Base-by-base conservation (phyloP, 2,797 vertebrate species). In the Muraenolepis orangiensis region DNA sequence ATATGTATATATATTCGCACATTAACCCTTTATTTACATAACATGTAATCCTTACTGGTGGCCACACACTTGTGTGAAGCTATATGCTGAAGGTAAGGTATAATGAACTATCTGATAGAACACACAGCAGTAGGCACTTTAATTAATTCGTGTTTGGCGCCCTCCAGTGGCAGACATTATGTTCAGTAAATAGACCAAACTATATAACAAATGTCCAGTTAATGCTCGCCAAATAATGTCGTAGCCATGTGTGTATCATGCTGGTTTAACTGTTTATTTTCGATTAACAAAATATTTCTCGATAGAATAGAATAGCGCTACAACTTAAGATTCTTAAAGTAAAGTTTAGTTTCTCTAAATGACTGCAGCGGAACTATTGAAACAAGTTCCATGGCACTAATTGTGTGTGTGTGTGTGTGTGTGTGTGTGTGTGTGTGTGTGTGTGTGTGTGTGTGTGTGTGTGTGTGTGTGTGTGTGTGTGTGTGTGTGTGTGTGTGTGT, bases 131-230 rank as follows among this genome's bases (percentile, higher is more conserved):
- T 5, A 4, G 12, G 6, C 12, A n/a, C 8, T 10, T 57, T 64
- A 11, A 66, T 75, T 74, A 12, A 34, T 80, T 84, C 13, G 57
- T 75, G 38, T 81, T 74, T 84, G 75, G 81, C 72, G 51, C 85
- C 89, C 81, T 77, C 89, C 31, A 71, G 87, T 90, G 92, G 89
- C 71, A 40, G 2, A 11, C n/a, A n/a, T n/a, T n/a, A n/a, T n/a
- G n/a, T n/a, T n/a, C n/a, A n/a, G n/a, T n/a, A n/a, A n/a, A n/a
- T n/a, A n/a, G n/a, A n/a, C n/a, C n/a, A n/a, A n/a, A n/a, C 3
- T 42, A 42, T 42, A 2, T 10, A 57, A n/a, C 6, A 1, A 57
- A 57, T 57, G n/a, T 57, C 20, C 51, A 6, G n/a, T 23, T 57
- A 57, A 20, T n/a, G 7, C n/a, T 57, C 42, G 51, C 5, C n/a